Conservation (phyloP, 1,140 invertebrate species). For the Pemphigus obesinymphae region DNA sequence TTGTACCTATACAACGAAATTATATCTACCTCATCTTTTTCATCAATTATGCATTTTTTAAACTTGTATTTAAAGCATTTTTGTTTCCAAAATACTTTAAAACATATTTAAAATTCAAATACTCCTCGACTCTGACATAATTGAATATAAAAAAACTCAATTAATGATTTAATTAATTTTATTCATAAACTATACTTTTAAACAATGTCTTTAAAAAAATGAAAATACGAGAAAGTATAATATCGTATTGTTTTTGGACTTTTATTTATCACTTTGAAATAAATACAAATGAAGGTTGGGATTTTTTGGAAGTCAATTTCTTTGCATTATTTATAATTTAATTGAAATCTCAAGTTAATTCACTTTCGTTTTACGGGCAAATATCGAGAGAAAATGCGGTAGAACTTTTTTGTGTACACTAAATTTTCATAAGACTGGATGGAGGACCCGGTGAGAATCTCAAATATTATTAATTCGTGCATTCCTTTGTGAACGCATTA, state of each 20-base stretch:
- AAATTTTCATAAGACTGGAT: background rate
- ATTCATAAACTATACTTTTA: background rate
- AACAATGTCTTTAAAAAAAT: background rate
- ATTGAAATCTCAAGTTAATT: conserved; percentile 12
- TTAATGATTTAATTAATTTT: conserved; percentile 4
- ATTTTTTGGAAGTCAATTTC: background rate
- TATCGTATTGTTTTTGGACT: background rate
- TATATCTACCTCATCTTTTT: background rate
- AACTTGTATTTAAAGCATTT: background rate
- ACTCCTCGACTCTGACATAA: background rate
- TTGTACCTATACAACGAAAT: background rate
- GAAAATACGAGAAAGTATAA: no score
- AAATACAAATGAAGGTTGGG: background rate
- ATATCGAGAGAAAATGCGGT: background rate
- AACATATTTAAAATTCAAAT: background rate
- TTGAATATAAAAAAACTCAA: background rate
- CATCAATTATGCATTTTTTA: background rate
- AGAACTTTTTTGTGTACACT: background rate
- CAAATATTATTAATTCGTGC: background rate
- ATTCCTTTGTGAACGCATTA: background rate
- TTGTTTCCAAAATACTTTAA: background rate
- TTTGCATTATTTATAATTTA: background rate
- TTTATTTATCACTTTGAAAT: background rate
- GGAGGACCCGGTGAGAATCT: background rate
- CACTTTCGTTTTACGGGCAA: background rate